Base-by-base conservation (phyloP, 2,113 vertebrate species). In the Tilapia sparmanii region DNA sequence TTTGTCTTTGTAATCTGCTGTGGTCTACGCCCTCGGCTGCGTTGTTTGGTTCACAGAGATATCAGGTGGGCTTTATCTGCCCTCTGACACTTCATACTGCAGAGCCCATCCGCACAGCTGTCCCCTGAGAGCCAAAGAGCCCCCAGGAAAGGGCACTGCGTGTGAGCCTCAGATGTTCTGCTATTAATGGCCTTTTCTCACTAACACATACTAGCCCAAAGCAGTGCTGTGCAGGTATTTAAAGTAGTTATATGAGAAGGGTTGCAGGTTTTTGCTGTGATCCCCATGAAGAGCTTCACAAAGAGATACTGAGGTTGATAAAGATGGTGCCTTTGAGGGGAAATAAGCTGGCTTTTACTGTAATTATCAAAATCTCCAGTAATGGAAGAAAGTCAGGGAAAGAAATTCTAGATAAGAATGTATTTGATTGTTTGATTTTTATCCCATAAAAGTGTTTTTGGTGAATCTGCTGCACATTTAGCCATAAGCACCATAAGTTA, bases 91-190 rank as follows among this genome's bases (percentile, higher is more conserved):
- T 31, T 84, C 76, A 5, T 10, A 73, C 19, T 73, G 45, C 55
- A 31, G 50, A 81, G 61, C 76, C 81, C 83, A 52, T 83, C 13
- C 2, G 16, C 83, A 86, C 89, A 88, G 79, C 84, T 84, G 83
- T 82, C 88, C 76, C 93, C 88, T 54, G 89, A 84, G 90, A 92
- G 53, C 4, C 38, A 50, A 8, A 83, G 57, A 38, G 87, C 89
- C 87, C 45, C 81, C 76, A n/a, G 89, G 89, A 87, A 86, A 91
- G 88, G 82, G 91, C 84, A 87, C 81, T 3, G 53, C 33, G 79
- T 71, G 33, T 12, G 59, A 40, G 40, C 79, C 66, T 29, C 45
- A 79, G 76, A 82, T 63, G 11, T 61, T 83, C 66, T 80, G 71
- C 47, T 82, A 12, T 24, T 57, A 54, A 61, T 82, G 55, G 76